Evolutionary conservation across 1,140 invertebrate genomes (phyloP).

Genomic region (Drosophila parvula): DNA sequence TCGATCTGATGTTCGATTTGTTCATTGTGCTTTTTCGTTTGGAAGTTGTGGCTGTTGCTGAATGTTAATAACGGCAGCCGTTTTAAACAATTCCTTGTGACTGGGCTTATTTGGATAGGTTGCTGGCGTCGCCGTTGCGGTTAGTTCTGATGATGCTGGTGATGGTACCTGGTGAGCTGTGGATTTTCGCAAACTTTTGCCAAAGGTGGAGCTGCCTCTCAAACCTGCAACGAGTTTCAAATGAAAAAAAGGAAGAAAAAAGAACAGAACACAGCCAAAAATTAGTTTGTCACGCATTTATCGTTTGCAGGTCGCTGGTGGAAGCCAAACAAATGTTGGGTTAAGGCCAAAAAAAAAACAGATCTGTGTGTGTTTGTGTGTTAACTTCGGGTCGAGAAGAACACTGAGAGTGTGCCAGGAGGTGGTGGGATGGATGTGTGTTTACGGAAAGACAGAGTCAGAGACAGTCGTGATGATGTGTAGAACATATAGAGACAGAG

Average conservation of each 20-base stretch:
- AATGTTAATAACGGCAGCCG: constrained; percentile 70
- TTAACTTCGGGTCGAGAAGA: constrained; percentile 21
- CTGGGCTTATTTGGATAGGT: constrained; percentile 59
- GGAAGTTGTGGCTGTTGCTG: constrained; percentile 60
- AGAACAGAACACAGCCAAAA: not conserved
- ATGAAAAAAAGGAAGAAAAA: not conserved
- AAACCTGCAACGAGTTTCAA: constrained; percentile 57
- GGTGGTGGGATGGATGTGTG: constrained; percentile 14
- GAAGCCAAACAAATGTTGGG: constrained; percentile 21
- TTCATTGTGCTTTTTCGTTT: constrained; percentile 77
- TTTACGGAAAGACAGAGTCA: constrained; percentile 32
- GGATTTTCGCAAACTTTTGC: constrained; percentile 74
- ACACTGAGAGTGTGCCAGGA: constrained; percentile 15
- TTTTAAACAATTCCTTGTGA: constrained; percentile 74
- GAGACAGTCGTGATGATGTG: constrained; percentile 23
- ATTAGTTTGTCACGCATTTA: constrained; percentile 25
- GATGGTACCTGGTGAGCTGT: constrained; percentile 48
- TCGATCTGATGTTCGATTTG: constrained; percentile 37
- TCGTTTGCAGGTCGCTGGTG: constrained; percentile 8
- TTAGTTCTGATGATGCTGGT: constrained; percentile 68
- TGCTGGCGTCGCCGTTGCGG: constrained; percentile 40
- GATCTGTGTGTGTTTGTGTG: constrained; percentile 8
- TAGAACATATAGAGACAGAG: constrained; percentile 28
- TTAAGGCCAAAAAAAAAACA: constrained; percentile 21
- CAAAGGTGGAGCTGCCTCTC: constrained; percentile 75